Conservation (phyloP, 23 tunicate species). For the Trididemnum nubilum region DNA sequence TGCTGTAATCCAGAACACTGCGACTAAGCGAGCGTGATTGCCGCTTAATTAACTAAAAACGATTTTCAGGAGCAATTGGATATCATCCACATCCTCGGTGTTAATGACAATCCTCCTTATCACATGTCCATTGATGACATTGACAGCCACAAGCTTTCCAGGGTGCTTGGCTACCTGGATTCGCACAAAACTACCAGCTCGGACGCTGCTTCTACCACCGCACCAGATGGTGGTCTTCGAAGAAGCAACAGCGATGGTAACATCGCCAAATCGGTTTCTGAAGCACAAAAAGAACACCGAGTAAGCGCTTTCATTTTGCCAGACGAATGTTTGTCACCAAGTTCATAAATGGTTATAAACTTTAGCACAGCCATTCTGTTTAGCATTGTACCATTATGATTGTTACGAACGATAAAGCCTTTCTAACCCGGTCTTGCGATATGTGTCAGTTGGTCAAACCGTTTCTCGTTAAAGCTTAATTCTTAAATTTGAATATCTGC, state of each 20-base stretch:
- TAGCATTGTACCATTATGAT: no score
- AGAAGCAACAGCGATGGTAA: slow-evolving; percentile 86
- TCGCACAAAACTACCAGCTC: slow-evolving; percentile 30
- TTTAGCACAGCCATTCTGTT: no score
- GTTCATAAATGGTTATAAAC: no score
- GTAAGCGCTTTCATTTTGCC: slow-evolving; percentile 29
- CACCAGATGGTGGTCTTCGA: slow-evolving; percentile 41
- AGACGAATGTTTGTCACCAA: no score
- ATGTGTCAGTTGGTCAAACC: no score
- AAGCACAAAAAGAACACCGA: slow-evolving; percentile 74
- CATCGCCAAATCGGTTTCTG: slow-evolving; percentile 48
- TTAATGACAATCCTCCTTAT: slow-evolving; percentile 16
- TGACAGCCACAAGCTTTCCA: slow-evolving; percentile 48
- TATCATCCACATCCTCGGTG: slow-evolving; percentile 64
- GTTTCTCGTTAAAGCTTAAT: no score
- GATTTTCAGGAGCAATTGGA: slow-evolving; percentile 90
- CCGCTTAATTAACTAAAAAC: no score
- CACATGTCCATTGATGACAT: slow-evolving; percentile 51
- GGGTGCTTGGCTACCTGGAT: slow-evolving; percentile 58
- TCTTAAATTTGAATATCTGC: no score
- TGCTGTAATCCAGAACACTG: no score
- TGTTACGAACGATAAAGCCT: no score
- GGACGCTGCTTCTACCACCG: neutral
- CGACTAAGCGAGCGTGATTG: no score
- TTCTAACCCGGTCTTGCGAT: no score